phyloP scores from a whole-genome alignment of 53 echinoderm and acorn worm species.

The Henricia sp. region DNA sequence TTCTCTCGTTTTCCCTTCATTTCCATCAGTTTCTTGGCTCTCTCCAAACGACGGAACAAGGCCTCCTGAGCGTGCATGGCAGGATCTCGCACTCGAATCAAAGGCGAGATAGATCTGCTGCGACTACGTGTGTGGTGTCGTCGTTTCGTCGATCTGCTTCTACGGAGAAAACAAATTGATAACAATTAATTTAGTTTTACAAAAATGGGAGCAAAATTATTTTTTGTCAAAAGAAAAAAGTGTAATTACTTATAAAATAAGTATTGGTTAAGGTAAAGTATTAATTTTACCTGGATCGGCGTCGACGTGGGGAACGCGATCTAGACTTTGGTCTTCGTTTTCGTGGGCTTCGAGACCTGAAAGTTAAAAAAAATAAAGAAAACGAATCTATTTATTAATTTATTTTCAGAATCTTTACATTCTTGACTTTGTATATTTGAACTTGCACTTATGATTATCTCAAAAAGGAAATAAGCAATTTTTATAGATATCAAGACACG shows the following conservation, averaged over 20 bases:
- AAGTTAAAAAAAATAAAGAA: background rate
- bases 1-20: slow-evolving; percentile 79
- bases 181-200: background rate
- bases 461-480: too few relatives aligned
- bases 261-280: background rate
- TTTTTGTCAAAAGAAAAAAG: background rate
- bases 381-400: background rate
- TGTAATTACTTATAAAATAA: too few relatives aligned
- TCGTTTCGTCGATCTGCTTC: slow-evolving; percentile 42
- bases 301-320: slow-evolving; percentile 65
- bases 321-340: slow-evolving; percentile 35
- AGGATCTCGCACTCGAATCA: slow-evolving; percentile 66
- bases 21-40: slow-evolving; percentile 91
- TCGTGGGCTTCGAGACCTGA: slow-evolving; percentile 42
- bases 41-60: slow-evolving; percentile 82
- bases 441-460: too few relatives aligned
- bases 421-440: too few relatives aligned
- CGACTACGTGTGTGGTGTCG: slow-evolving; percentile 61
- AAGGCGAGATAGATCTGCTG: slow-evolving; percentile 8
- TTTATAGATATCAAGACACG: too few relatives aligned
- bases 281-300: slow-evolving; percentile 36
- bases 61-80: slow-evolving; percentile 97
- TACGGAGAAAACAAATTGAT: background rate
- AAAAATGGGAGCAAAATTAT: background rate
- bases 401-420: too few relatives aligned